Evolutionary conservation across 2,888 invertebrate genomes (phyloP).

Genomic region (Lasioglossum calceatum): DNA sequence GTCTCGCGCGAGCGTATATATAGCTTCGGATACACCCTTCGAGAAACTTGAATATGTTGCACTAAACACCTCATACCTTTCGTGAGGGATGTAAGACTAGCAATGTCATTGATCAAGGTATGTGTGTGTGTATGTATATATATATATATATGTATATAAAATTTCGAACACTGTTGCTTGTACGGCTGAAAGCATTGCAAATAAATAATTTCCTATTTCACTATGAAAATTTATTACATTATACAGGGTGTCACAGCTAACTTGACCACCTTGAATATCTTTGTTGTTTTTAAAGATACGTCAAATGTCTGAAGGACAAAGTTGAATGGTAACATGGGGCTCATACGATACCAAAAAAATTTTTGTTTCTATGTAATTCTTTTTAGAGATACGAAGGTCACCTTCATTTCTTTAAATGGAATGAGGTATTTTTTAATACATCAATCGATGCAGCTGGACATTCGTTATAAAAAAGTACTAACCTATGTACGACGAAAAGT

Average conservation of each 20-base stretch:
- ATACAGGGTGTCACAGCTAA: neutral
- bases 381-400: too few relatives aligned
- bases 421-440: too few relatives aligned
- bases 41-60: constrained; percentile 36
- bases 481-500: too few relatives aligned
- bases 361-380: too few relatives aligned
- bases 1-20: constrained; percentile 58
- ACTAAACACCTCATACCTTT: constrained; percentile 9
- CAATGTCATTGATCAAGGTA: neutral
- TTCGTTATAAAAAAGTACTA: too few relatives aligned
- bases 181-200: constrained; percentile 13
- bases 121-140: neutral
- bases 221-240: constrained; percentile 18
- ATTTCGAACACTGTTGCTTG: constrained; percentile 15
- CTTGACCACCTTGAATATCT: too few relatives aligned
- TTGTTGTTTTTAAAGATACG: too few relatives aligned
- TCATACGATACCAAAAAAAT: too few relatives aligned
- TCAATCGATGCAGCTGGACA: too few relatives aligned
- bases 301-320: too few relatives aligned
- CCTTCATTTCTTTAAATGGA: too few relatives aligned
- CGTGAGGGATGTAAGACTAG: neutral
- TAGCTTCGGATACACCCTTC: constrained; percentile 55
- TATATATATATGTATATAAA: constrained; percentile 1
- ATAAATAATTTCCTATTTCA: constrained; percentile 4
- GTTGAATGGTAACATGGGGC: too few relatives aligned